These are phyloP conservation scores for Hyles vespertilio DNA, from an alignment of 1,140 invertebrate species.

Conservation along the genomic window DNA sequence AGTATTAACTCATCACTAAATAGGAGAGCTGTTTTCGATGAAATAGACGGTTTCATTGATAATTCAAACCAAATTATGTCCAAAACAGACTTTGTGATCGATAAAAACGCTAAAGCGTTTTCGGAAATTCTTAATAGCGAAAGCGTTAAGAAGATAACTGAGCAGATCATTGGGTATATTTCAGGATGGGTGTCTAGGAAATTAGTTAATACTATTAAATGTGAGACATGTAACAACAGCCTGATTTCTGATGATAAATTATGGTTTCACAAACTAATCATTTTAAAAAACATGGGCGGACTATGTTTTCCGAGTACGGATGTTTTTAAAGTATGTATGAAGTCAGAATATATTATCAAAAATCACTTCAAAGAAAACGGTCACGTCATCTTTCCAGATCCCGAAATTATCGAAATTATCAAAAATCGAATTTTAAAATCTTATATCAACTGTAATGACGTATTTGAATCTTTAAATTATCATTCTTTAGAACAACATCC, in stretches of 20 bases:
- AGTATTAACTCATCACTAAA: conserved; percentile 9
- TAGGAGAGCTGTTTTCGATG: conserved; percentile 4
- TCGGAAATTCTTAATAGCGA: conserved; percentile 1
- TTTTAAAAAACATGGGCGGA: conserved; percentile 19
- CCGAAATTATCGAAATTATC: conserved; percentile 7
- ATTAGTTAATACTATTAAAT: conserved; percentile 15
- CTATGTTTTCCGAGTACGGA: conserved; percentile 13
- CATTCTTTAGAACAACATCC: conserved; percentile 12
- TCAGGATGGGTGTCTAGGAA: conserved; percentile 21
- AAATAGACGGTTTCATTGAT: not conserved
- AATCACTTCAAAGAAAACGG: conserved; percentile 14
- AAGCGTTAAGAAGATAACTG: conserved; percentile 13
- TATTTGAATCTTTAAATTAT: conserved; percentile 6
- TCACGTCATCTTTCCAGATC: conserved; percentile 8
- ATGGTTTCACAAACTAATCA: conserved; percentile 26
- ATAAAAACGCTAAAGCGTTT: not conserved
- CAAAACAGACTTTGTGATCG: no score
- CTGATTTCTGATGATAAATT: conserved; percentile 11
- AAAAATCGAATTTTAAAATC: conserved; percentile 13
- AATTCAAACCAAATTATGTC: no score
- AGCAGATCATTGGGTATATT: conserved; percentile 26
- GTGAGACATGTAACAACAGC: conserved; percentile 13
- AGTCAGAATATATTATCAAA: conserved; percentile 10
- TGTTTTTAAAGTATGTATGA: conserved; percentile 12
- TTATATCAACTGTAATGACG: conserved; percentile 7